These are phyloP conservation scores for Diaphora mendica DNA, from an alignment of 2,888 invertebrate species.

Conservation along the genomic window DNA sequence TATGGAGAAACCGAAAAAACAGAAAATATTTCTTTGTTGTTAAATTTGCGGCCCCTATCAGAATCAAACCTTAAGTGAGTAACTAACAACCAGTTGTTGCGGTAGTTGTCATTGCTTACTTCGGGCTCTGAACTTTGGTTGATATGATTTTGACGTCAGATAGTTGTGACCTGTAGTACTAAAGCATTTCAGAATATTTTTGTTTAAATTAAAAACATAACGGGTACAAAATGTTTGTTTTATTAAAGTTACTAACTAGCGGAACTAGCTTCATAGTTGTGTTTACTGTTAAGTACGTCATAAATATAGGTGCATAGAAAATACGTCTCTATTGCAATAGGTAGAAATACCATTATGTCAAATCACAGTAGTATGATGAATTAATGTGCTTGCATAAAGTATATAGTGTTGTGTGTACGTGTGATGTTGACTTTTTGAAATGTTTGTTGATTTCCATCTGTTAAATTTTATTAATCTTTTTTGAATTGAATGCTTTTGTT, in stretches of 20 bases:
- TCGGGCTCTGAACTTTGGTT: conserved; percentile 43
- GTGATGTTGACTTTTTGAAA: not conserved
- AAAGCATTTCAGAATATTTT: conserved; percentile 15
- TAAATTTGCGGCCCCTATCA: not conserved
- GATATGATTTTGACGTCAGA: conserved; percentile 47
- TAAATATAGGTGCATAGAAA: not conserved
- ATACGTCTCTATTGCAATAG: not conserved
- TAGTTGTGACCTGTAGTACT: conserved; percentile 27
- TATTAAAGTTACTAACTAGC: not conserved
- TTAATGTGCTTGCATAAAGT: not conserved
- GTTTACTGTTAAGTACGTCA: not conserved
- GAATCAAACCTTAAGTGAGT: conserved; percentile 9
- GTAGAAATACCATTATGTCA: not conserved
- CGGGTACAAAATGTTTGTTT: not conserved
- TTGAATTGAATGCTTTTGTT: not conserved
- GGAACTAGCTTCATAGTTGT: not conserved
- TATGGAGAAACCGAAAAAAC: too few species aligned
- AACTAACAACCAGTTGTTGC: conserved; percentile 20
- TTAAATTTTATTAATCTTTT: not conserved
- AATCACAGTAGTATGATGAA: not conserved
- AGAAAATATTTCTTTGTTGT: not conserved
- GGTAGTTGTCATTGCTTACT: conserved; percentile 34
- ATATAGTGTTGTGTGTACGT: not conserved
- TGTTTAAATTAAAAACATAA: not conserved
- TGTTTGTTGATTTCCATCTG: not conserved